A percentile compares a stretch with the other conserved stretches of the same genome.
Evolutionary conservation across 2,888 invertebrate species (phyloP).

Genomic region (Drosophila flavopinicola): DNA sequence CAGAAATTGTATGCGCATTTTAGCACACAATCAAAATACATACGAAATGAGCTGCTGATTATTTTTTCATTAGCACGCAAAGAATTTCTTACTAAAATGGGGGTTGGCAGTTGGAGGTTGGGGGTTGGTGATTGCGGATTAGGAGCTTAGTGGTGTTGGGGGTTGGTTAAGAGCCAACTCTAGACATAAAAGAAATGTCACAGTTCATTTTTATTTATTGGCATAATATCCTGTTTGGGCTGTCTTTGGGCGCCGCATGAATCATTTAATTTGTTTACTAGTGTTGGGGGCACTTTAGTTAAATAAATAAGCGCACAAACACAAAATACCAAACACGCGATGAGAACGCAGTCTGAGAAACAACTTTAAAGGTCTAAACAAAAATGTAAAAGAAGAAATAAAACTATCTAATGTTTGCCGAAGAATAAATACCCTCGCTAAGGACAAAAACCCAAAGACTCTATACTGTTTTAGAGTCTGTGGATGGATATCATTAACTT

Average conservation of each 20-base stretch:
- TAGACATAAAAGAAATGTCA: conserved; percentile 63
- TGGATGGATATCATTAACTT: too few species aligned
- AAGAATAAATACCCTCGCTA: not conserved
- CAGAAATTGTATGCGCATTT: too few species aligned
- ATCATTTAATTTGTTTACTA: conserved; percentile 38
- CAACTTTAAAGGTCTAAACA: conserved; percentile 19
- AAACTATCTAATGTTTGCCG: not conserved
- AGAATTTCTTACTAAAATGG: conserved; percentile 36
- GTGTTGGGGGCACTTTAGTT: not conserved
- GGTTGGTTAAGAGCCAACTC: conserved; percentile 4
- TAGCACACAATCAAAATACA: conserved; percentile 76
- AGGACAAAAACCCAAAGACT: too few species aligned
- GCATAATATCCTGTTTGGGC: conserved; percentile 50
- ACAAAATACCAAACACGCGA: conserved; percentile 26
- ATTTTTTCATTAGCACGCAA: conserved; percentile 75
- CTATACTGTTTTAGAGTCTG: too few species aligned
- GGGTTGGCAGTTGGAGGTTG: not conserved
- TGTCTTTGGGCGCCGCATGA: conserved; percentile 40
- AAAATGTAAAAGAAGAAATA: not conserved
- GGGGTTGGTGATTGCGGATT: not conserved
- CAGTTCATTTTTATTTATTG: conserved; percentile 77
- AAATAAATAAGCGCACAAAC: conserved; percentile 18
- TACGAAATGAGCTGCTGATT: conserved; percentile 74
- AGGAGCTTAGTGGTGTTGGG: not conserved
- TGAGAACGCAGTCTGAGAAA: conserved; percentile 13